Percentiles rank a stretch among this genome's conserved stretches.
These are phyloP conservation scores for Orchesella flavescens DNA, from an alignment of 2,888 invertebrate genomes.

Conservation along the genomic window DNA sequence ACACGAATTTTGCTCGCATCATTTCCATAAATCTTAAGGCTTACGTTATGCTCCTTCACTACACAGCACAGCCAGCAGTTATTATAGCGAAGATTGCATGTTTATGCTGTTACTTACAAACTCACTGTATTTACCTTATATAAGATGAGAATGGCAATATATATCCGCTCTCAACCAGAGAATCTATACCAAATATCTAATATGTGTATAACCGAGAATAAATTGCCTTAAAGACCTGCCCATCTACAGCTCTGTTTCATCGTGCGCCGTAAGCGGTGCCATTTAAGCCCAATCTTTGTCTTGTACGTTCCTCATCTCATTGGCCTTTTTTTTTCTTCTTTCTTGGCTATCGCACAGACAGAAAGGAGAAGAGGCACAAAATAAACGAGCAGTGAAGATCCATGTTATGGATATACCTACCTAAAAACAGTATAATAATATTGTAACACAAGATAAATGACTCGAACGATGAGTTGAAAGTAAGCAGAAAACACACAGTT, in stretches of 20 bases:
- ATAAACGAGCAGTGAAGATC: slow-evolving; percentile 39
- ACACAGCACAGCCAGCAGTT: not conserved
- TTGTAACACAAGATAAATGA: slow-evolving; percentile 48
- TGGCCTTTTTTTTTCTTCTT: slow-evolving; percentile 1
- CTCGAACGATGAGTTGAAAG: slow-evolving; percentile 50
- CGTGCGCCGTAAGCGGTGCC: slow-evolving; percentile 39
- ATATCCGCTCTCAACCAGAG: too few relatives aligned
- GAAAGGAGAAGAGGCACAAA: slow-evolving; percentile 11
- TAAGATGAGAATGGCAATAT: too few relatives aligned
- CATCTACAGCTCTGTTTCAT: slow-evolving; percentile 46
- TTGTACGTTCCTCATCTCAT: slow-evolving; percentile 23
- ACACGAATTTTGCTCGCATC: slow-evolving; percentile 51
- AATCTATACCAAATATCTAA: not conserved
- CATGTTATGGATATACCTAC: slow-evolving; percentile 17
- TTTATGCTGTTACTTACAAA: too few relatives aligned
- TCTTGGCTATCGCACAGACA: slow-evolving; percentile 5
- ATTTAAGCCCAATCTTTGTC: slow-evolving; percentile 49
- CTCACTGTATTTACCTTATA: too few relatives aligned
- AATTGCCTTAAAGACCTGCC: slow-evolving; percentile 55
- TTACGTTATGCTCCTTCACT: not conserved
- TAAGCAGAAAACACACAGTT: slow-evolving; percentile 56
- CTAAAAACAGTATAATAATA: slow-evolving; percentile 31
- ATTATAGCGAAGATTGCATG: not conserved
- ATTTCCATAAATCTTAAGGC: slow-evolving; percentile 56
- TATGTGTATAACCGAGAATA: slow-evolving; percentile 24